Percentiles rank a stretch among this genome's conserved stretches.
These are phyloP conservation scores for Sturmia bella DNA, from an alignment of 2,888 invertebrate species.

Conservation along the genomic window DNA sequence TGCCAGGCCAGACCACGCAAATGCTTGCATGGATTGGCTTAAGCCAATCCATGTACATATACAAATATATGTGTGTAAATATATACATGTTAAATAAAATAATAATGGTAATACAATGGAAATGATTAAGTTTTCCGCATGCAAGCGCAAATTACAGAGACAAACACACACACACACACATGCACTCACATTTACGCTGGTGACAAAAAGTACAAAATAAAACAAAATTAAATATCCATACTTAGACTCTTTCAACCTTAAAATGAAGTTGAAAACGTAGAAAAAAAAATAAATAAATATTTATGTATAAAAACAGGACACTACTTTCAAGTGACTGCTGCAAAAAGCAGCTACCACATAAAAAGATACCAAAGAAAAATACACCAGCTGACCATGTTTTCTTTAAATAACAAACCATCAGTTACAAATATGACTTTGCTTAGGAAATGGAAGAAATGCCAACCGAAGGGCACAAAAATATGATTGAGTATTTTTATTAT, in stretches of 20 bases:
- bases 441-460: no score
- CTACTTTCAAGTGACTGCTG: constrained; percentile 24
- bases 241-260: constrained; percentile 54
- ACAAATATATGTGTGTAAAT: no score
- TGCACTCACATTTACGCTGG: constrained; percentile 8
- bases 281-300: constrained; percentile 22
- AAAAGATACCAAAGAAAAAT: no score
- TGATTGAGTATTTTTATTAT: no score
- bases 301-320: constrained; percentile 47
- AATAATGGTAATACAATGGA: constrained; percentile 65
- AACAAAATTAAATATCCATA: constrained; percentile 20
- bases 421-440: no score
- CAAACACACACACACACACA: constrained; percentile 31
- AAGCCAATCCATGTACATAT: no score
- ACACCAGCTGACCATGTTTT: no score
- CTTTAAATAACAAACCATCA: no score
- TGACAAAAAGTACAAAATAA: constrained; percentile 17
- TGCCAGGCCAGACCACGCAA: background rate
- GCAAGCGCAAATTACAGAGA: constrained; percentile 67
- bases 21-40: constrained; percentile 34
- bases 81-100: constrained; percentile 61
- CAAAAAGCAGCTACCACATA: no score
- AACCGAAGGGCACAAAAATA: no score
- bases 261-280: constrained; percentile 52
- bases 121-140: constrained; percentile 72